Conservation (phyloP, 2,797 vertebrate genomes). For the Leucoraja ocellata region DNA sequence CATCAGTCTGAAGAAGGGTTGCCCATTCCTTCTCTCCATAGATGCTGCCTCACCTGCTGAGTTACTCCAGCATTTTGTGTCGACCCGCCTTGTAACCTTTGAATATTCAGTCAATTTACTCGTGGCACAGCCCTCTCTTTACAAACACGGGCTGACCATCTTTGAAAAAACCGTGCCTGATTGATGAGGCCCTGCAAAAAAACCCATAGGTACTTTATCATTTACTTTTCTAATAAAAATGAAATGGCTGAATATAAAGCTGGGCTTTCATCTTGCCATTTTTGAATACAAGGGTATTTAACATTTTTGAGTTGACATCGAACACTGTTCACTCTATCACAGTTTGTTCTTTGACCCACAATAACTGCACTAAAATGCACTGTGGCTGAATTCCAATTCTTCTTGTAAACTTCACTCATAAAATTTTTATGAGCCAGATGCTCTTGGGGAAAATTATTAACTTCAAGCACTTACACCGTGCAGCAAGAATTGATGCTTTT, state of each 20-base stretch:
- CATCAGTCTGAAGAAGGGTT: too few species aligned
- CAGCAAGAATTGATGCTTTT: background rate
- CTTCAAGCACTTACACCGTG: background rate
- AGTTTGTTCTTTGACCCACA: constrained; percentile 1
- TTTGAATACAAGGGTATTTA: background rate
- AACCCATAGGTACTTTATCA: background rate
- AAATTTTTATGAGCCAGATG: constrained; percentile 15
- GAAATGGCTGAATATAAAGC: background rate
- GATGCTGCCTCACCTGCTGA: too few species aligned
- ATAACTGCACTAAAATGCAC: background rate
- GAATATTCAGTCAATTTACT: too few species aligned
- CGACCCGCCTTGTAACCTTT: too few species aligned
- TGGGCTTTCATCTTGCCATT: background rate
- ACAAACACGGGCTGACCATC: too few species aligned
- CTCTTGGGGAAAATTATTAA: constrained; percentile 11
- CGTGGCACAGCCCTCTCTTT: too few species aligned
- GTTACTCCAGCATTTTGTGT: too few species aligned
- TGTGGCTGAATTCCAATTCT: constrained; percentile 6
- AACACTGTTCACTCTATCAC: background rate
- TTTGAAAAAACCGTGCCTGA: too few species aligned
- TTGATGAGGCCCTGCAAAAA: background rate
- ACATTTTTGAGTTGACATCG: constrained; percentile 6
- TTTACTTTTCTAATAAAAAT: background rate
- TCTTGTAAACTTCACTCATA: background rate
- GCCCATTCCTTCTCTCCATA: too few species aligned